phyloP scores from a whole-genome alignment of 2,797 vertebrate genomes.

The Spinibarbus caldwelli region DNA sequence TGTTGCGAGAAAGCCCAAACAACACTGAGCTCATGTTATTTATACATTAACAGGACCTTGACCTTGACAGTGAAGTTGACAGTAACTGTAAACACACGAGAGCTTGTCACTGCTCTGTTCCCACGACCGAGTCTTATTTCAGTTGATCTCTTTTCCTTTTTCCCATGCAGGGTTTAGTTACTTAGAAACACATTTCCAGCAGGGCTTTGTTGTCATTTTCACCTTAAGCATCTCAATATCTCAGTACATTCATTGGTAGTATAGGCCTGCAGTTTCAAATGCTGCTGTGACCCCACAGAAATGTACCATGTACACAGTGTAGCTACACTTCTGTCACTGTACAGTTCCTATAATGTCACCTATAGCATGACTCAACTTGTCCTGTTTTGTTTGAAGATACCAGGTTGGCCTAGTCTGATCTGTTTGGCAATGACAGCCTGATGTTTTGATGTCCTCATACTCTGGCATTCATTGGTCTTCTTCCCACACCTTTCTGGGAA shows the following conservation, averaged over 20 bases:
- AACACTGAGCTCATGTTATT: constrained; percentile 8
- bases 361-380: constrained; percentile 46
- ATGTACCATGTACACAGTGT: not conserved
- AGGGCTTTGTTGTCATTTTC: constrained; percentile 18
- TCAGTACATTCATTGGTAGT: not conserved
- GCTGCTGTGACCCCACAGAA: constrained; percentile 16
- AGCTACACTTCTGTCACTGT: not conserved
- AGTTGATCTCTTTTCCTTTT: constrained; percentile 25
- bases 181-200: constrained; percentile 19
- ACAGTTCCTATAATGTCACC: constrained; percentile 26
- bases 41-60: constrained; percentile 8
- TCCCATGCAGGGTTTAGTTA: constrained; percentile 22
- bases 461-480: constrained; percentile 4
- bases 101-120: constrained; percentile 40
- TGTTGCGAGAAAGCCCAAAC: not conserved
- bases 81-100: constrained; percentile 32
- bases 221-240: not conserved
- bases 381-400: constrained; percentile 32
- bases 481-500: constrained; percentile 61
- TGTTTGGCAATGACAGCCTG: not conserved
- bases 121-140: constrained; percentile 38
- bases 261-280: not conserved
- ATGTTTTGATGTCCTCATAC: constrained; percentile 43
- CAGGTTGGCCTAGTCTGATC: not conserved
- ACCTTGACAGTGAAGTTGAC: constrained; percentile 19